Evolutionary conservation across 2,797 vertebrate species (phyloP), one percentile per base, ranked within the genome.

Genomic region (Oophaga sylvatica): DNA sequence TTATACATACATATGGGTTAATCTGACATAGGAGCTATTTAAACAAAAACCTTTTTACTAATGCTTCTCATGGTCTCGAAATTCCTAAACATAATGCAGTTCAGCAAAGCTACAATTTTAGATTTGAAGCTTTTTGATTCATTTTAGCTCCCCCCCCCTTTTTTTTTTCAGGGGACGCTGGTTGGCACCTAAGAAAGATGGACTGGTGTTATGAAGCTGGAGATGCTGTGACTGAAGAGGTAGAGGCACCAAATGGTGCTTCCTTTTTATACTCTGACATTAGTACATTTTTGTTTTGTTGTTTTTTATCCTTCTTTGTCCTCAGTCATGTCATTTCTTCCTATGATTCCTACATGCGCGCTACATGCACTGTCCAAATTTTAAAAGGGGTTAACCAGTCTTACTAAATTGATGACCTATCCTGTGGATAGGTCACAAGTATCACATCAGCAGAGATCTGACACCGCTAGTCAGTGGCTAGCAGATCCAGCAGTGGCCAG

Each of bases 161-260:
- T 26, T 26, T 26, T 26, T 26, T 26, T 26, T 26, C 26, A 99
- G 98, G 96, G 90, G 94, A 94, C 41, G 91, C 56, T 12, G 88
- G 88, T n/a, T 99, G 97, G 98, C 98, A 99, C 90, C 93, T 99
- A 84, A 95, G 97, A 81, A 97, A 94, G 92, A 93, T 97, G 2
- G 96, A 99, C 88, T 99, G 98, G 98, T 99, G 97, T 91, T 98
- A 95, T 70, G 98, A 99, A 90, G 95, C 97, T 41, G 97, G 98
- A 53, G 98, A 99, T 86, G 93, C 96, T 10, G 92, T 99, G 35
- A 93, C 92, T 91, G 96, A 97, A 68, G 97, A 98, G 92, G 97
- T 98, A 92, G 94, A 7, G 41, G 12, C 20, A 15, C 26, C 6
- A n/a, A 26, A 26, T 60, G 63, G 31, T 53, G 17, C 7, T 12